These are phyloP conservation scores for Acridotheres tristis DNA, from an alignment of 2,797 vertebrate species.

Conservation along the genomic window DNA sequence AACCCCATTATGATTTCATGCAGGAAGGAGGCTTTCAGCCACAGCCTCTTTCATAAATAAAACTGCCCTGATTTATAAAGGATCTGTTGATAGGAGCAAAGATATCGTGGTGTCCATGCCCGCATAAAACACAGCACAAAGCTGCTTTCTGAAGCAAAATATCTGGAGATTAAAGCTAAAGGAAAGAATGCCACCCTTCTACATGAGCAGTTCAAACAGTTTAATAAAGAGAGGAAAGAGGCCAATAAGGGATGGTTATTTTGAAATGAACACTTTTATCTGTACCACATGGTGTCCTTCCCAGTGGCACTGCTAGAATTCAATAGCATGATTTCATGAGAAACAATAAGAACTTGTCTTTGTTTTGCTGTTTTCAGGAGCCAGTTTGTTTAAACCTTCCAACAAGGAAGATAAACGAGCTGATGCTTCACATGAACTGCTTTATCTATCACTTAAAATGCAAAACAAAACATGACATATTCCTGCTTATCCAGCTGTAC, in stretches of 20 bases:
- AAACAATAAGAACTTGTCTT: not conserved
- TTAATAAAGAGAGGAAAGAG: not conserved
- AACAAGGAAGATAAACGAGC: not conserved
- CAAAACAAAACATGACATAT: not conserved
- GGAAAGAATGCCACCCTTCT: not conserved
- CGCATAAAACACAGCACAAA: not conserved
- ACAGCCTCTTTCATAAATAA: not conserved
- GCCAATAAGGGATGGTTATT: not conserved
- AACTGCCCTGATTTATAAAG: not conserved
- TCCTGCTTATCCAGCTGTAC: not conserved
- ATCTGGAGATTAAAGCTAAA: not conserved
- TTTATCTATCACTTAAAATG: not conserved
- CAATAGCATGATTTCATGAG: not conserved
- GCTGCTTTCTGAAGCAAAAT: conserved; percentile 2
- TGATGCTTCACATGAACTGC: not conserved
- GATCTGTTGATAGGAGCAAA: not conserved
- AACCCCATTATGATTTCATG: conserved; percentile 1
- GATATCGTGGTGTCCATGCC: not conserved
- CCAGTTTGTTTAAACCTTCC: not conserved
- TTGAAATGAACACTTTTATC: conserved; percentile 1
- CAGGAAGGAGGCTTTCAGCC: not conserved
- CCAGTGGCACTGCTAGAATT: not conserved
- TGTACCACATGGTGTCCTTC: not conserved
- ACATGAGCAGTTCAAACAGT: not conserved
- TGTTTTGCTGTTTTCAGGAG: not conserved